These are phyloP conservation scores for Melikaiella ostensackeni DNA, from an alignment of 2,888 invertebrate species.

Conservation along the genomic window DNA sequence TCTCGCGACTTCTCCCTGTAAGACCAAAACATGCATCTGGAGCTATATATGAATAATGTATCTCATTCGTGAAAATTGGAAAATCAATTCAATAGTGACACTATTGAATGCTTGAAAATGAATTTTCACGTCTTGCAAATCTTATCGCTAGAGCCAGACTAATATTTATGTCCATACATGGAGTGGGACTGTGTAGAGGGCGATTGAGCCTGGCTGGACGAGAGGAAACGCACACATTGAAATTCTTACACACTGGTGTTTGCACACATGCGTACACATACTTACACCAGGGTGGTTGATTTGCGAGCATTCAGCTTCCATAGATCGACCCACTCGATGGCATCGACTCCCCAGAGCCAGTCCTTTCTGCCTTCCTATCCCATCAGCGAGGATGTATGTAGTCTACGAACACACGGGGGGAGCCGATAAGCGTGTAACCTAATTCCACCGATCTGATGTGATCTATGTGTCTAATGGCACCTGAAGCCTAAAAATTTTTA, in stretches of 20 bases:
- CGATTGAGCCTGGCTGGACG: constrained; percentile 20
- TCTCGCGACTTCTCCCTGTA: no score
- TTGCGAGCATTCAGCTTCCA: constrained; percentile 69
- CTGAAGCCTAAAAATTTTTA: neutral
- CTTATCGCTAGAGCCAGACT: constrained; percentile 17
- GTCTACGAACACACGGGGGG: constrained; percentile 43
- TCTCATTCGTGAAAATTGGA: neutral
- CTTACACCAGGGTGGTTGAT: constrained; percentile 62
- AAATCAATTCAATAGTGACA: constrained; percentile 4
- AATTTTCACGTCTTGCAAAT: constrained; percentile 33
- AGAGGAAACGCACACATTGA: constrained; percentile 28
- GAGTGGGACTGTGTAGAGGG: constrained; percentile 26
- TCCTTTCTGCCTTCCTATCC: constrained; percentile 68
- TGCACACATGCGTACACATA: constrained; percentile 23
- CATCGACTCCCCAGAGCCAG: constrained; percentile 68
- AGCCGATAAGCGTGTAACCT: constrained; percentile 55
- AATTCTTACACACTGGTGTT: constrained; percentile 8
- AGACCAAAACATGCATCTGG: no score
- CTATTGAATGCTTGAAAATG: constrained; percentile 12
- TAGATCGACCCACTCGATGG: constrained; percentile 69
- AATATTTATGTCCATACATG: constrained; percentile 21
- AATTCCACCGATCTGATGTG: constrained; percentile 46
- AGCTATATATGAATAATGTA: neutral
- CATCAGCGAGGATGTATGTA: constrained; percentile 59
- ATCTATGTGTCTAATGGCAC: constrained; percentile 34